These are phyloP conservation scores for Caenorhabditis panamensis DNA, from an alignment of 2,888 invertebrate genomes.

Conservation along the genomic window DNA sequence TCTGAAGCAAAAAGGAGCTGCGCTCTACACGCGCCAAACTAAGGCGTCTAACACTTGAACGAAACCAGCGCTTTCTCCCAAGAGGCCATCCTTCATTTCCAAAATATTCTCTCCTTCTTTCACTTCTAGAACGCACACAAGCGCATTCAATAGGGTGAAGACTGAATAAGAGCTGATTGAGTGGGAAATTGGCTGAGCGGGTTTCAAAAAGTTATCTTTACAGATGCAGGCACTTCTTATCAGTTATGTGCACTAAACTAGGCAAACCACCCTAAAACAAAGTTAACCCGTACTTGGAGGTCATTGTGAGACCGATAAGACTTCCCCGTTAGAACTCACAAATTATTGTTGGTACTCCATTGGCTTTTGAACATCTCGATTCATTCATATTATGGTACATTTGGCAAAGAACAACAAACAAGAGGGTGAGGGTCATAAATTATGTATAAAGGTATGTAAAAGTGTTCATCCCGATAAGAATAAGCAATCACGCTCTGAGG, in stretches of 20 bases:
- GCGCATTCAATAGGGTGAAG: not conserved
- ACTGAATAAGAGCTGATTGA: not conserved
- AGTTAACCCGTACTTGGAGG: no score
- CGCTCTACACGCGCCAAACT: not conserved
- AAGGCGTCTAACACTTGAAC: conserved; percentile 33
- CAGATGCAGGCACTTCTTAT: conserved; percentile 11
- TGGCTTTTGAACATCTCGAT: not conserved
- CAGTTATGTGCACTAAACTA: conserved; percentile 4
- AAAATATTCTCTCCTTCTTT: conserved; percentile 18
- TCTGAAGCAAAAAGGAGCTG: conserved; percentile 11
- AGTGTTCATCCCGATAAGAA: not conserved
- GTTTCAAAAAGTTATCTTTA: not conserved
- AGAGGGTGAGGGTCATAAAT: conserved; percentile 40
- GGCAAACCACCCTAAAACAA: no score
- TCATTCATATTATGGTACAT: conserved; percentile 57
- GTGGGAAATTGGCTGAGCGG: not conserved
- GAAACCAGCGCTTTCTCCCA: conserved; percentile 28
- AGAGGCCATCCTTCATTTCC: conserved; percentile 50
- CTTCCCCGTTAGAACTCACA: no score
- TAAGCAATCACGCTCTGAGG: not conserved
- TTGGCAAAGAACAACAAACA: conserved; percentile 49
- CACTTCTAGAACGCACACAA: conserved; percentile 1
- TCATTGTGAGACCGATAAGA: no score
- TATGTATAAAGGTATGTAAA: conserved; percentile 27
- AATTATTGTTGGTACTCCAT: no score